Conservation (phyloP, 2,113 vertebrate genomes). For the Macaca fascicularis region DNA sequence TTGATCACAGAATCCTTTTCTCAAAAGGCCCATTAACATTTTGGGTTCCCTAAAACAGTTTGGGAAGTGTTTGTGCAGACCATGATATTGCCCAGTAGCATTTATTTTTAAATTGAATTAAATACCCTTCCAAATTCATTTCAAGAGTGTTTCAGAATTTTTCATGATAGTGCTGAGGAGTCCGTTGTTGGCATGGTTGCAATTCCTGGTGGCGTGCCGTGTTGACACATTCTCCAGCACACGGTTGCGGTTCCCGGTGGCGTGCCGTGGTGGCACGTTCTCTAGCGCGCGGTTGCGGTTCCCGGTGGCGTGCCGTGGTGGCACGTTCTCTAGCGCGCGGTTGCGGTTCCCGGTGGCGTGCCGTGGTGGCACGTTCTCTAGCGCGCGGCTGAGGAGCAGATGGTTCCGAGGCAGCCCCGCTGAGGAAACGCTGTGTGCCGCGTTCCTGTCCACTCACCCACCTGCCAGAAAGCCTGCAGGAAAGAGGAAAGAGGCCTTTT, state of each 20-base stretch:
- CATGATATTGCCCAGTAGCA: too few species aligned
- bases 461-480: neutral
- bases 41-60: neutral
- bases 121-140: neutral
- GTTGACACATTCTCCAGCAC: fast-evolving
- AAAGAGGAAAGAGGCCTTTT: neutral
- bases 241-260: fast-evolving
- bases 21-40: too few species aligned
- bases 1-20: neutral
- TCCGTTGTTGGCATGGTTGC: too few species aligned
- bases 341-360: too few species aligned
- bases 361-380: too few species aligned
- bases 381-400: neutral
- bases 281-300: too few species aligned
- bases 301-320: too few species aligned
- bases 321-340: fast-evolving
- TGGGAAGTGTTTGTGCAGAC: neutral
- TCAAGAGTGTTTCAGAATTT: neutral
- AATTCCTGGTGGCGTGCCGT: fast-evolving
- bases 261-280: fast-evolving
- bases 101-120: neutral
- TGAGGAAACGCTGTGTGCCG: neutral
- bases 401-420: neutral
- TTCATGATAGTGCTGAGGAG: neutral
- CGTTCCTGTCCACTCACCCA: neutral